A percentile compares a stretch with the other conserved stretches of the same genome.
phyloP scores from a whole-genome alignment of 2,888 invertebrate genomes.

The Eilema depressum region DNA sequence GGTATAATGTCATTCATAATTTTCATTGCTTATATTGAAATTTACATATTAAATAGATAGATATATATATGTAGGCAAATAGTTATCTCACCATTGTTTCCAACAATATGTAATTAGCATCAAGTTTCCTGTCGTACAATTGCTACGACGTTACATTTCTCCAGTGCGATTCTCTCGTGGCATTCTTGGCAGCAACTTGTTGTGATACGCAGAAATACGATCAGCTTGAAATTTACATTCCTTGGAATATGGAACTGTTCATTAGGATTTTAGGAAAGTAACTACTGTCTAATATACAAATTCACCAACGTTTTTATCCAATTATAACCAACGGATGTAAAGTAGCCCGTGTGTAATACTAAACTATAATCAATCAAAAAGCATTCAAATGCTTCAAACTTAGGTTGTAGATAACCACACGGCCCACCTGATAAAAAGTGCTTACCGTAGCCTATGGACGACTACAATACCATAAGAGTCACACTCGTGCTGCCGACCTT shows the following conservation, averaged over 20 bases:
- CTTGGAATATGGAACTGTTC: constrained; percentile 17
- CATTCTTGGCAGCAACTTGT: constrained; percentile 21
- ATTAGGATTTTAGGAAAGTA: too few relatives aligned
- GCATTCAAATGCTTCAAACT: too few relatives aligned
- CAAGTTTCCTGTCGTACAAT: constrained; percentile 16
- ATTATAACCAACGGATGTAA: too few relatives aligned
- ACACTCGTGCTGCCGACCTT: too few relatives aligned
- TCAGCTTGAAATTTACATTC: constrained; percentile 15
- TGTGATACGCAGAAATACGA: constrained; percentile 18
- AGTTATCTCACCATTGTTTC: constrained; percentile 13
- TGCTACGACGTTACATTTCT: constrained; percentile 16
- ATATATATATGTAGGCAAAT: neutral
- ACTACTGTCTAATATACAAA: too few relatives aligned
- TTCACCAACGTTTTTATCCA: too few relatives aligned
- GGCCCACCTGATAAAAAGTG: too few relatives aligned
- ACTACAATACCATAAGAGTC: too few relatives aligned
- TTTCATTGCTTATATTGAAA: neutral
- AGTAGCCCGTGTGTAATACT: too few relatives aligned
- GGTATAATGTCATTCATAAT: neutral
- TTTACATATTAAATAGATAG: neutral
- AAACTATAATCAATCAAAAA: too few relatives aligned
- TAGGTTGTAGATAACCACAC: too few relatives aligned
- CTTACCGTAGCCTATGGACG: too few relatives aligned
- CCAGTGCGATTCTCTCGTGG: constrained; percentile 16
- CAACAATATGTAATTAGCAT: constrained; percentile 20